phyloP scores from a whole-genome alignment of 2,113 vertebrate species.

The Centropristis striata region DNA sequence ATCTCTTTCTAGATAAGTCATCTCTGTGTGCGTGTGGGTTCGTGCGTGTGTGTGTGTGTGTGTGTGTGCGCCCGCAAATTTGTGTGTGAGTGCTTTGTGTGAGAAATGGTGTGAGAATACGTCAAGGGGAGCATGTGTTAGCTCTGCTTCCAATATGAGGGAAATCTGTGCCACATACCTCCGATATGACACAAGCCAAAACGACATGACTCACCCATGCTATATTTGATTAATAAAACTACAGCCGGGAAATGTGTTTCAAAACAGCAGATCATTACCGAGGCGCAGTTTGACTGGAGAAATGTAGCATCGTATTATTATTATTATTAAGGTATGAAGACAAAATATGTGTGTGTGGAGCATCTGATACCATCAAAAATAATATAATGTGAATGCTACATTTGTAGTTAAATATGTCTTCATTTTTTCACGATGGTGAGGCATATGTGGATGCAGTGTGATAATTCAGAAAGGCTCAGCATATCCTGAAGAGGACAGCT shows the following conservation, averaged over 20 bases:
- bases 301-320: constrained; percentile 13
- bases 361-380: constrained; percentile 14
- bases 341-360: not conserved
- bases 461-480: constrained; percentile 41
- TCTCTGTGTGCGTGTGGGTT: constrained; percentile 29
- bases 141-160: constrained; percentile 82
- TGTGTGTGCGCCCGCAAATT: constrained; percentile 18
- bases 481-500: constrained; percentile 54
- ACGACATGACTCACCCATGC: constrained; percentile 66
- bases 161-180: constrained; percentile 80
- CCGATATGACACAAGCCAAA: constrained; percentile 73
- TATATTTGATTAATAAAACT: constrained; percentile 75
- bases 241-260: constrained; percentile 49
- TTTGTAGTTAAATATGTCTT: constrained; percentile 39
- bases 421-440: constrained; percentile 9
- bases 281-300: constrained; percentile 19
- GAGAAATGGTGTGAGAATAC: constrained; percentile 78
- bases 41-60: constrained; percentile 28
- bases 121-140: constrained; percentile 81
- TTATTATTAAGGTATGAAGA: constrained; percentile 29
- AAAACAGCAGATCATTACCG: constrained; percentile 31
- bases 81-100: constrained; percentile 61
- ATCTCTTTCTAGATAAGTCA: constrained; percentile 58
- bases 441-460: constrained; percentile 7
- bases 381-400: constrained; percentile 32